These are phyloP conservation scores for Dromius quadrimaculatus DNA, from an alignment of 2,888 invertebrate genomes.

Conservation along the genomic window DNA sequence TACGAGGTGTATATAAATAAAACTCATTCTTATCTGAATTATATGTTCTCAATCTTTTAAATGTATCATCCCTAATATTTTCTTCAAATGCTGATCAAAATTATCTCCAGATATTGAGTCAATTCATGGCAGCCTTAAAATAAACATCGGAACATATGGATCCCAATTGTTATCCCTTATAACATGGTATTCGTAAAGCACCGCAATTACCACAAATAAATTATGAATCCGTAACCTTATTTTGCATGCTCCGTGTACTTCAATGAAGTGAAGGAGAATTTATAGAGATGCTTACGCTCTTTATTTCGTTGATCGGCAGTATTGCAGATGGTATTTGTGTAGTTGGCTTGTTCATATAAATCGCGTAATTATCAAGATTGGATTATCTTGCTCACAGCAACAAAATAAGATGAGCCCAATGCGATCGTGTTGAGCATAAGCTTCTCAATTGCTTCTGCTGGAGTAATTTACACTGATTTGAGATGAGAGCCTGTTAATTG, in stretches of 20 bases:
- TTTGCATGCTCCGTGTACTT: background rate
- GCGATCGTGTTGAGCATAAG: background rate
- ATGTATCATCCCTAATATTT: no score
- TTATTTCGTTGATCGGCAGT: slow-evolving; percentile 10
- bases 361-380: slow-evolving; percentile 49
- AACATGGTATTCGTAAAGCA: slow-evolving; percentile 3
- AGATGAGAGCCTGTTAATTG: slow-evolving; percentile 17
- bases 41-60: no score
- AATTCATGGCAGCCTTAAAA: no score
- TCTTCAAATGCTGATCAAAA: no score
- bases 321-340: slow-evolving; percentile 11
- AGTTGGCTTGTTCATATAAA: slow-evolving; percentile 38
- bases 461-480: slow-evolving; percentile 17
- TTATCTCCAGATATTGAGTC: no score
- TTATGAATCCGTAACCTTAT: slow-evolving; percentile 19
- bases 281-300: slow-evolving; percentile 27
- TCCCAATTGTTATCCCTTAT: background rate
- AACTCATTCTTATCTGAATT: no score
- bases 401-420: slow-evolving; percentile 21
- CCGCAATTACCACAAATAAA: slow-evolving; percentile 9
- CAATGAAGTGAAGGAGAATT: slow-evolving; percentile 4
- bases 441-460: background rate
- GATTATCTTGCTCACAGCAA: slow-evolving; percentile 15
- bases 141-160: background rate
- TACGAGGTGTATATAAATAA: no score